Percentiles rank a stretch among this genome's conserved stretches.
Evolutionary conservation across 2,888 invertebrate species (phyloP).

Genomic region (Anaspis maculata): DNA sequence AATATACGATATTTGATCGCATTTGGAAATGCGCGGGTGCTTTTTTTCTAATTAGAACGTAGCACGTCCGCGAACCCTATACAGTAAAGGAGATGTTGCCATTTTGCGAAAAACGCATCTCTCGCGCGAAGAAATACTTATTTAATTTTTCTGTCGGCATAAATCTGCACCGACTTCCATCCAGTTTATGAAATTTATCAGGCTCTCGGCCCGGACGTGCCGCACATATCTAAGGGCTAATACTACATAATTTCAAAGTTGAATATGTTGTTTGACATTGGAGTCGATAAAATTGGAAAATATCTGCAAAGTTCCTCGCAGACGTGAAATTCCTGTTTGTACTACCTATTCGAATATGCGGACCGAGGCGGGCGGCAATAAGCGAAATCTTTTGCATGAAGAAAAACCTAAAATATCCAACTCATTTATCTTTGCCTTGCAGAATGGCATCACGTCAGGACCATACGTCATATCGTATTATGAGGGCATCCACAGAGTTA

Average conservation of each 20-base stretch:
- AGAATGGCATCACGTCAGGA: constrained; percentile 33
- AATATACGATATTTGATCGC: too few relatives aligned
- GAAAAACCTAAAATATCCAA: constrained; percentile 25
- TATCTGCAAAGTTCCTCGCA: constrained; percentile 24
- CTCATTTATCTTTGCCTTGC: constrained; percentile 31
- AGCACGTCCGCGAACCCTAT: too few relatives aligned
- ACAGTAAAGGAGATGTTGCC: too few relatives aligned
- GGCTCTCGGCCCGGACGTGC: constrained; percentile 17
- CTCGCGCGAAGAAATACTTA: too few relatives aligned
- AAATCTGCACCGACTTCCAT: constrained; percentile 1
- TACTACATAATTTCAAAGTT: constrained; percentile 19
- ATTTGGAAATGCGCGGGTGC: too few relatives aligned
- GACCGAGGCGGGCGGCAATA: constrained; percentile 19
- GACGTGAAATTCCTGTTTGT: constrained; percentile 22
- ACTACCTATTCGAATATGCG: constrained; percentile 19
- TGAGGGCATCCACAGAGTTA: constrained; percentile 27
- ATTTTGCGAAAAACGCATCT: too few relatives aligned
- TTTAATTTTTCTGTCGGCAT: constrained; percentile 7
- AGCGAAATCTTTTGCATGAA: constrained; percentile 22
- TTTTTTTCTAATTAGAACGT: too few relatives aligned
- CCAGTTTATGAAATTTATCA: constrained; percentile 6
- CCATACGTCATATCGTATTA: constrained; percentile 30
- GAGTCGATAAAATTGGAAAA: constrained; percentile 25
- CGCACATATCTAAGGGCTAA: constrained; percentile 18
- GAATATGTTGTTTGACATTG: constrained; percentile 25